A percentile compares a stretch with the other conserved stretches of the same genome.
These are phyloP conservation scores for Archips xylosteana DNA, from an alignment of 2,888 invertebrate species.

Conservation along the genomic window DNA sequence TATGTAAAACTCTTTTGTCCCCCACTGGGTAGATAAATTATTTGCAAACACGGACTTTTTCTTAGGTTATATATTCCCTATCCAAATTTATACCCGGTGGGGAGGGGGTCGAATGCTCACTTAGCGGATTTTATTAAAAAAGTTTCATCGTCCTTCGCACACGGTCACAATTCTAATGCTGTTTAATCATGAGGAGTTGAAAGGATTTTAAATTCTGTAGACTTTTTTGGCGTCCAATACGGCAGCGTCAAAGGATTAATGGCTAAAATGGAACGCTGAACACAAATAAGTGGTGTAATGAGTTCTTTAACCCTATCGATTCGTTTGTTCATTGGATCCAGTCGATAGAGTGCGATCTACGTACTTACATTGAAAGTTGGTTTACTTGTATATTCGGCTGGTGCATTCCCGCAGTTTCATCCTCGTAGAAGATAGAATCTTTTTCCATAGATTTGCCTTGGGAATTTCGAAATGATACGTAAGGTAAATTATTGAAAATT, in stretches of 20 bases:
- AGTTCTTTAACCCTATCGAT: not conserved
- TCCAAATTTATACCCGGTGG: conserved; percentile 69
- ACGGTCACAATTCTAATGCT: conserved; percentile 50
- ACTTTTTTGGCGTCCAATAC: conserved; percentile 20
- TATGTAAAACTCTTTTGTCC: conserved; percentile 53
- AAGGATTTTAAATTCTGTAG: conserved; percentile 45
- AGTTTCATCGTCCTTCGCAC: conserved; percentile 59
- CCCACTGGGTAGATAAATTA: conserved; percentile 59
- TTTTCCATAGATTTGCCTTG: too few relatives aligned
- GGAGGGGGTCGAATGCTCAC: conserved; percentile 52
- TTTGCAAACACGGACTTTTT: conserved; percentile 64
- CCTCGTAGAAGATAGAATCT: too few relatives aligned
- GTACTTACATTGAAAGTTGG: too few relatives aligned
- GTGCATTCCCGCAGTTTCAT: too few relatives aligned
- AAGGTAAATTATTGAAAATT: too few relatives aligned
- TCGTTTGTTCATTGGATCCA: too few relatives aligned
- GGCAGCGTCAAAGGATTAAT: conserved; percentile 12
- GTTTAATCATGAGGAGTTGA: conserved; percentile 54
- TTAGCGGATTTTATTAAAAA: conserved; percentile 78
- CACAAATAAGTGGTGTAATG: conserved; percentile 3
- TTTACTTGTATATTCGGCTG: too few relatives aligned
- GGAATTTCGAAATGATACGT: too few relatives aligned
- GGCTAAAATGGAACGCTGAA: conserved; percentile 16
- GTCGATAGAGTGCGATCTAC: too few relatives aligned
- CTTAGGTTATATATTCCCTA: conserved; percentile 59